Evolutionary conservation across 2,888 invertebrate genomes (phyloP).

Genomic region (Drosophila lutescens): DNA sequence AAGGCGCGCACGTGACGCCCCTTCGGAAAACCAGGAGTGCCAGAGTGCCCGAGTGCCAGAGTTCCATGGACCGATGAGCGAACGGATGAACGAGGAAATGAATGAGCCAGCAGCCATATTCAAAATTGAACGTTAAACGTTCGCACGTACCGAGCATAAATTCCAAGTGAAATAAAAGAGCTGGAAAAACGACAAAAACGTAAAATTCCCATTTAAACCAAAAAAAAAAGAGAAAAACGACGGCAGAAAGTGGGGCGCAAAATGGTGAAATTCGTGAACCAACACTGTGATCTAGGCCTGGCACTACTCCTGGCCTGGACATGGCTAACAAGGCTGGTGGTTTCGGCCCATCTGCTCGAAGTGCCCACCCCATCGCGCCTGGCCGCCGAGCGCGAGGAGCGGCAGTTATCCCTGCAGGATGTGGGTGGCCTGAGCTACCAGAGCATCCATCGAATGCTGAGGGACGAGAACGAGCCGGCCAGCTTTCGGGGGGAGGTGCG

Average conservation of each 20-base stretch:
- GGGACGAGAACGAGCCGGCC: constrained; percentile 82
- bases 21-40: too few species aligned
- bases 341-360: constrained; percentile 17
- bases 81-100: constrained; percentile 48
- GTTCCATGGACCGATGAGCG: constrained; percentile 28
- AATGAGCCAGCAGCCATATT: constrained; percentile 60
- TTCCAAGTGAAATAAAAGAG: constrained; percentile 75
- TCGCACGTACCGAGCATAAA: constrained; percentile 76
- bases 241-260: constrained; percentile 10
- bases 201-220: constrained; percentile 64
- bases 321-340: constrained; percentile 28
- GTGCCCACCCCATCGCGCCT: constrained; percentile 34
- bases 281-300: constrained; percentile 54
- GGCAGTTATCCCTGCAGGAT: constrained; percentile 59
- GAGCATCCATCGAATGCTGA: constrained; percentile 82
- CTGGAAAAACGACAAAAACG: constrained; percentile 11
- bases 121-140: constrained; percentile 73
- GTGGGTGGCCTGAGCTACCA: constrained; percentile 77
- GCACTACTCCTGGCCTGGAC: constrained; percentile 29
- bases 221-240: constrained; percentile 6
- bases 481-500: constrained; percentile 74
- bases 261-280: constrained; percentile 47
- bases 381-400: constrained; percentile 67
- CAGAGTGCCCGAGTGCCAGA: too few species aligned
- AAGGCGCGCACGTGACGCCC: constrained; percentile 66